Base-by-base conservation (phyloP, 2,797 vertebrate genomes). In the Myripristis jacobus region DNA sequence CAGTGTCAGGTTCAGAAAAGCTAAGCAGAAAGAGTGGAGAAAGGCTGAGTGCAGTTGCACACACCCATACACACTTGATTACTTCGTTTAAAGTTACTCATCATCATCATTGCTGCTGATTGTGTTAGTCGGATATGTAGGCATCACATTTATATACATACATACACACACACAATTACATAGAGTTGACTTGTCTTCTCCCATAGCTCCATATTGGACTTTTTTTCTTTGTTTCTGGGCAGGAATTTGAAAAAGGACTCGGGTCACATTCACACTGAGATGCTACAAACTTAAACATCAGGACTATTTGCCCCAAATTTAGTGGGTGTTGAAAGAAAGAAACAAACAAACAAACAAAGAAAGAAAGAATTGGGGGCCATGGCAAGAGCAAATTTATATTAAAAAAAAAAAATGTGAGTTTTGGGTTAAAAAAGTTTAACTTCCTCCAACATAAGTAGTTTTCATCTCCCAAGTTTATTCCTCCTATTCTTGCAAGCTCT, bases 1-100 rank as follows among this genome's bases (percentile, higher is more conserved):
- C 79, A 65, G 81, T 62, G 72, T 88, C 80, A 58, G 64, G 76
- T 84, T 88, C 50, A 57, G 54, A 79, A 75, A 81, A 73, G 4
- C 50, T 44, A 12, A 55, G 56, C 55, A 55, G 34, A 77, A 79
- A 79, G 55, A 73, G 18, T 43, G 46, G 76, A n/a, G 15, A 68
- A 75, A 76, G 46, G 77, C 60, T 75, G 73, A 77, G 71, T 59
- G 51, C n/a, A 61, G 63, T 38, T 44, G 24, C 34, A 65, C 60
- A 62, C 19, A 56, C 67, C 38, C 57, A 52, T 25, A 80, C 24
- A 13, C 44, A 75, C 38, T 8, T 71, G 63, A 85, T 83, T 78
- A 65, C 66, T 60, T 53, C 10, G 12, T 18, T 69, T 54, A 46
- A 68, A 68, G 73, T 77, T 56, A 51, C 34, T n/a, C n/a, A n/a